A percentile compares a stretch with the other conserved stretches of the same genome.
phyloP scores from a whole-genome alignment of 1,140 invertebrate species.

The Trichoplusia ni region DNA sequence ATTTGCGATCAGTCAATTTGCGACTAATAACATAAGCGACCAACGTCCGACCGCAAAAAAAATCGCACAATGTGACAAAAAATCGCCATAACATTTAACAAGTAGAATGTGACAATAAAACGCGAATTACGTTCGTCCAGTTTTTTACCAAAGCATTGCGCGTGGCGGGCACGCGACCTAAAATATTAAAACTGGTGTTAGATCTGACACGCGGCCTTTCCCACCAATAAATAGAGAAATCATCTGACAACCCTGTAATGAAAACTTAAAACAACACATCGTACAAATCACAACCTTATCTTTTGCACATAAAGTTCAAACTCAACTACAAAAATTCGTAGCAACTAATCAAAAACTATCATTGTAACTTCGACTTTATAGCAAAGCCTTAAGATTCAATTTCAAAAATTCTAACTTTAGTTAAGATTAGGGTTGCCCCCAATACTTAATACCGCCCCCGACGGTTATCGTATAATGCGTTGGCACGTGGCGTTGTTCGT shows the following conservation, averaged over 20 bases:
- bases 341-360: background rate
- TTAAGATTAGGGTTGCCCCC: slow-evolving; percentile 69
- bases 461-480: slow-evolving; percentile 78
- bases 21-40: slow-evolving; percentile 40
- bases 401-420: slow-evolving; percentile 24
- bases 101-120: slow-evolving; percentile 76
- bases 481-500: slow-evolving; percentile 64
- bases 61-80: slow-evolving; percentile 32
- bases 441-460: slow-evolving; percentile 75
- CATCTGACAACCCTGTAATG: slow-evolving; percentile 61
- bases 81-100: slow-evolving; percentile 67
- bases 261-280: slow-evolving; percentile 17
- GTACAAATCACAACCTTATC: slow-evolving; percentile 36
- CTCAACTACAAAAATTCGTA: background rate
- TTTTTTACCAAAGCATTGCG: slow-evolving; percentile 77
- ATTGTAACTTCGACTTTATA: slow-evolving; percentile 2
- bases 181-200: slow-evolving; percentile 82
- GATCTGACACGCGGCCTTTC: slow-evolving; percentile 78
- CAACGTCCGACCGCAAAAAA: slow-evolving; percentile 25
- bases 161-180: slow-evolving; percentile 67
- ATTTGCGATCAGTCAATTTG: slow-evolving; percentile 40
- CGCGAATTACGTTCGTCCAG: slow-evolving; percentile 70
- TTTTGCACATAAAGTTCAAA: background rate
- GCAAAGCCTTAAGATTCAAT: slow-evolving; percentile 29
- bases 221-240: slow-evolving; percentile 80